Evolutionary conservation across 2,113 vertebrate genomes (phyloP).

Genomic region (Pedetes capensis): DNA sequence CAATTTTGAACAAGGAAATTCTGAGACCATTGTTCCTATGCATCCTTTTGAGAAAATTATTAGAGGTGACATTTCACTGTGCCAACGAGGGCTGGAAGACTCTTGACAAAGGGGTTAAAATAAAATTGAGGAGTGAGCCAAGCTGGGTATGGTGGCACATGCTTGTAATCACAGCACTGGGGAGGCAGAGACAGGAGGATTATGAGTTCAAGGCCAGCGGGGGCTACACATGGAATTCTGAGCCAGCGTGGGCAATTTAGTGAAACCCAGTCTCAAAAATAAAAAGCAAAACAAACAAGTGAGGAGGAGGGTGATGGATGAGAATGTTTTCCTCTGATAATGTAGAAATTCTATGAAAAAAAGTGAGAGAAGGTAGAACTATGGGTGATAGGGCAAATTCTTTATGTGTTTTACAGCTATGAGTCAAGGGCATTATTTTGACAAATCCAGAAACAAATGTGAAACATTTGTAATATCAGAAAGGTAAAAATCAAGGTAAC

Average conservation of each 20-base stretch:
- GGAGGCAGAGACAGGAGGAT: no score
- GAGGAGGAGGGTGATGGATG: background rate
- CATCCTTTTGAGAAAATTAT: background rate
- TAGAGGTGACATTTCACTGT: background rate
- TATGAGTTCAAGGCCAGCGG: no score
- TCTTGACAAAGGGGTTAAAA: background rate
- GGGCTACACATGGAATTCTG: no score
- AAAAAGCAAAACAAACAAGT: no score
- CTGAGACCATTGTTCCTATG: background rate
- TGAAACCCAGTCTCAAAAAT: no score
- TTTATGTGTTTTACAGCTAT: background rate
- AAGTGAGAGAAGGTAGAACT: background rate
- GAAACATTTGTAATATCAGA: background rate
- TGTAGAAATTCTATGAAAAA: background rate
- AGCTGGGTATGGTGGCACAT: no score
- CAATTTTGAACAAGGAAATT: background rate
- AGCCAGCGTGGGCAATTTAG: no score
- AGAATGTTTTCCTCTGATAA: background rate
- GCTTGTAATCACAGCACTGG: no score
- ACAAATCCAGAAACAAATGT: background rate
- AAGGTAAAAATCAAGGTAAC: no score
- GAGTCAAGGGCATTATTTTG: background rate
- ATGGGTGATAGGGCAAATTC: background rate
- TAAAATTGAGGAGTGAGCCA: no score
- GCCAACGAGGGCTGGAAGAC: background rate